A percentile compares a stretch with the other conserved stretches of the same genome.
phyloP scores from a whole-genome alignment of 1,140 invertebrate genomes.

The Macrobrachium nipponense region DNA sequence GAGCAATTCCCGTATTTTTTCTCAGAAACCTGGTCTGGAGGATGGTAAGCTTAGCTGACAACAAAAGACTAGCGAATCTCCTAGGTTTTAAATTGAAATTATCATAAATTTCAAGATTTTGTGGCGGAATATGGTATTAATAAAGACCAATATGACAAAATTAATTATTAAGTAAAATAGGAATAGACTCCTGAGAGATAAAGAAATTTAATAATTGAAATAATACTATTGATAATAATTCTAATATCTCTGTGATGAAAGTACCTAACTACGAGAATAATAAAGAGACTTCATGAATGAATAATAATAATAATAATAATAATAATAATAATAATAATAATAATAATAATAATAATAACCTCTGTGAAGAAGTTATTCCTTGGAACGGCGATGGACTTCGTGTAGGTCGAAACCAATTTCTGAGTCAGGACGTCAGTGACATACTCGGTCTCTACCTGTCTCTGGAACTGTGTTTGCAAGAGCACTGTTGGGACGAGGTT shows the following conservation, averaged over 20 bases:
- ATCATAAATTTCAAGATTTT: too few relatives aligned
- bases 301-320: neutral
- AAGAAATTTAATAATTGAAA: neutral
- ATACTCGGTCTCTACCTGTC: conserved; percentile 3
- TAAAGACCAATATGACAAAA: too few relatives aligned
- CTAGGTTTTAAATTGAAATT: too few relatives aligned
- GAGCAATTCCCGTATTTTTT: too few relatives aligned
- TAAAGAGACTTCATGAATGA: too few relatives aligned
- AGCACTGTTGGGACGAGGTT: conserved; percentile 34
- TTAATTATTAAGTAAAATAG: neutral
- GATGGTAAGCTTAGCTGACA: too few relatives aligned
- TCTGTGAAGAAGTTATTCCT: conserved; percentile 6
- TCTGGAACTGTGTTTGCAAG: conserved; percentile 24
- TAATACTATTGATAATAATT: too few relatives aligned
- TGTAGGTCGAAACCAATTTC: conserved; percentile 15
- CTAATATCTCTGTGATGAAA: too few relatives aligned
- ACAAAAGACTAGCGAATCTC: too few relatives aligned
- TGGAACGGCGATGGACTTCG: conserved; percentile 33
- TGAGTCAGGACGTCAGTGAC: conserved; percentile 20
- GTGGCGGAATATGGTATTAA: too few relatives aligned
- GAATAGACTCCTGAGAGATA: neutral
- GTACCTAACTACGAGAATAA: too few relatives aligned
- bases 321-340: neutral
- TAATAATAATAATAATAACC: neutral
- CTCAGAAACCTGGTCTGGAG: too few relatives aligned